A percentile compares a stretch with the other conserved stretches of the same genome.
These are phyloP conservation scores for Drosophila barbarae DNA, from an alignment of 2,888 invertebrate species.

Conservation along the genomic window DNA sequence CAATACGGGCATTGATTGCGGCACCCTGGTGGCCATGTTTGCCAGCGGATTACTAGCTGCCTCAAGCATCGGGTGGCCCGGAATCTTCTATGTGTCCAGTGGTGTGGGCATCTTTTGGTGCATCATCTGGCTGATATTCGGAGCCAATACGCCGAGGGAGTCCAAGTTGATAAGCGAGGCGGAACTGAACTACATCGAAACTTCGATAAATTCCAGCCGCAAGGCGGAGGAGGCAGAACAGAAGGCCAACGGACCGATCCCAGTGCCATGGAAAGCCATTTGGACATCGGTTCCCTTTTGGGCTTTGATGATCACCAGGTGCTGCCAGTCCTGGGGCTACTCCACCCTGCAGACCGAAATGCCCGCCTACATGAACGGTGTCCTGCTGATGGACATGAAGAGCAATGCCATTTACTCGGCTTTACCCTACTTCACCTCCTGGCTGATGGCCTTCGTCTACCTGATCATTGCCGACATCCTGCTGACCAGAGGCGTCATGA, in stretches of 20 bases:
- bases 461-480: conserved; percentile 79
- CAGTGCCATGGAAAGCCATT: conserved; percentile 84
- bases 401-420: conserved; percentile 81
- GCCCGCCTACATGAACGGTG: conserved; percentile 85
- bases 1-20: conserved; percentile 84
- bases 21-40: conserved; percentile 84
- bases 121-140: conserved; percentile 81
- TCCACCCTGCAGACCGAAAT: conserved; percentile 86
- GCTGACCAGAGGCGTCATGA: conserved; percentile 77
- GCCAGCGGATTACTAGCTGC: conserved; percentile 83
- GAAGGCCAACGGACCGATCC: conserved; percentile 59
- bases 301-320: conserved; percentile 82
- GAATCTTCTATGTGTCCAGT: conserved; percentile 84
- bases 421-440: conserved; percentile 81
- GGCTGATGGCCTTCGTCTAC: conserved; percentile 81
- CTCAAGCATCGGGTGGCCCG: conserved; percentile 84
- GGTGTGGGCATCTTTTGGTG: conserved; percentile 81
- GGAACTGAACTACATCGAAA: conserved; percentile 83
- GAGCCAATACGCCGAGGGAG: conserved; percentile 82
- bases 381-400: conserved; percentile 83
- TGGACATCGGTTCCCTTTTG: conserved; percentile 84
- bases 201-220: conserved; percentile 72
- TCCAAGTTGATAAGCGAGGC: conserved; percentile 81
- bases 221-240: conserved; percentile 20
- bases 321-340: conserved; percentile 86